phyloP scores from a whole-genome alignment of 2,888 invertebrate species.

The Cheilosia grossa region DNA sequence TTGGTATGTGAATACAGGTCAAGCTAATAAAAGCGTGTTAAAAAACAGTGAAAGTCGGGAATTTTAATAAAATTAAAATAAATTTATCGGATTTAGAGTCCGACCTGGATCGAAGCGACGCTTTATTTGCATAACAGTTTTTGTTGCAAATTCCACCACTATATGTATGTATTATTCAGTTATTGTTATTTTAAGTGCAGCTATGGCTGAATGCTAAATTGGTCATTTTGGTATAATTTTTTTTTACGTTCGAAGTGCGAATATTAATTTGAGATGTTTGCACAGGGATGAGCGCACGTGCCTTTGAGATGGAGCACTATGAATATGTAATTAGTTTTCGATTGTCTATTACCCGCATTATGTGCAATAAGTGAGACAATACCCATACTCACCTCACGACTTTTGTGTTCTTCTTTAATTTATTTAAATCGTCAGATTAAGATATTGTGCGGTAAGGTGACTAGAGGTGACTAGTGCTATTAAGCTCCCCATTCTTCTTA shows the following conservation, averaged over 20 bases:
- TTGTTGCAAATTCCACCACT: not conserved
- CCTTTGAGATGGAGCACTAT: not conserved
- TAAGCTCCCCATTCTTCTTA: too few species aligned
- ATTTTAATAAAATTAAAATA: conserved; percentile 19
- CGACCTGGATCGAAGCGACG: conserved; percentile 7
- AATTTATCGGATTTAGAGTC: conserved; percentile 24
- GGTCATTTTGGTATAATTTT: not conserved
- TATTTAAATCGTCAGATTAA: too few species aligned
- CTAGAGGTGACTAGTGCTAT: too few species aligned
- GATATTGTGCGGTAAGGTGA: too few species aligned
- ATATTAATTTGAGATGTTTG: not conserved
- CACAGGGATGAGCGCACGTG: conserved; percentile 8
- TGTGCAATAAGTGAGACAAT: too few species aligned
- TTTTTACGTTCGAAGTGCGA: not conserved
- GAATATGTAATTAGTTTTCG: too few species aligned
- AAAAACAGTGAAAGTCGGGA: conserved; percentile 53
- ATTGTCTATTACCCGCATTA: too few species aligned
- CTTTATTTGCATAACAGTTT: conserved; percentile 21
- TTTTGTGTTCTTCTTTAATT: too few species aligned
- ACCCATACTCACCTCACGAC: too few species aligned
- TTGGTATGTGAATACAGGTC: conserved; percentile 20
- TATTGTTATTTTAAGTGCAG: conserved; percentile 15
- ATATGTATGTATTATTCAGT: conserved; percentile 35
- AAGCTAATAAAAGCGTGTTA: too few species aligned
- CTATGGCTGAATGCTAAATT: not conserved